A percentile compares a stretch with the other conserved stretches of the same genome.
Conservation (phyloP, 1,140 invertebrate species). For the Drosophila paulistorum region DNA sequence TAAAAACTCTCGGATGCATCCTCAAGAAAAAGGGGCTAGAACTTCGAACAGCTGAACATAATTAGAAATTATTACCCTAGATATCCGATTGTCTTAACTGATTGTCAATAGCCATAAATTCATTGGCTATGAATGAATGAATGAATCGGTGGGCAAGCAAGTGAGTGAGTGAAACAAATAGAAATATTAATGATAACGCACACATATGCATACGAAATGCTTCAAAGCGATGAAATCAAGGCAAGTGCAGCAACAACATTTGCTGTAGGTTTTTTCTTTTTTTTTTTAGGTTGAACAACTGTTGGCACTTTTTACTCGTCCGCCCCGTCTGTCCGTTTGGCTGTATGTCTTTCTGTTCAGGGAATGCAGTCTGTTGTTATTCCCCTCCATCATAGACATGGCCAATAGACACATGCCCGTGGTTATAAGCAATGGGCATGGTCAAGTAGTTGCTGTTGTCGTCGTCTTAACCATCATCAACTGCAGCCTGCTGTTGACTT, state of each 20-base stretch:
- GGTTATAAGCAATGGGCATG: constrained; percentile 21
- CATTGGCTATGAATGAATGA: constrained; percentile 51
- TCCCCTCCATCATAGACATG: constrained; percentile 36
- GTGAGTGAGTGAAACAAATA: constrained; percentile 26
- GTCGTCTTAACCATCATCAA: constrained; percentile 34
- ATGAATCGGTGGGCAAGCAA: neutral
- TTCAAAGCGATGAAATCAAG: constrained; percentile 40
- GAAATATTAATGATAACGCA: constrained; percentile 74
- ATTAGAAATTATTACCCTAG: constrained; percentile 81
- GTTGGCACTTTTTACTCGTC: constrained; percentile 56
- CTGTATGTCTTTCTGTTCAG: neutral
- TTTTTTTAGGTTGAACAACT: constrained; percentile 50
- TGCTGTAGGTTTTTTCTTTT: constrained; percentile 5
- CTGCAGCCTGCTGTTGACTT: constrained; percentile 52
- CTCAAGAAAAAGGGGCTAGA: constrained; percentile 38
- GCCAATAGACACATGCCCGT: constrained; percentile 17
- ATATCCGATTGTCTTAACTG: constrained; percentile 80
- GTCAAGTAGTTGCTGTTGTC: constrained; percentile 41
- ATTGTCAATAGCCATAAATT: constrained; percentile 78
- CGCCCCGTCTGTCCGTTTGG: neutral
- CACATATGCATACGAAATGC: constrained; percentile 69
- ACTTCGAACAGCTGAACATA: constrained; percentile 41
- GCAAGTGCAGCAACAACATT: constrained; percentile 42
- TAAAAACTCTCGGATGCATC: constrained; percentile 67
- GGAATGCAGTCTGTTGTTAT: constrained; percentile 19